Percentiles rank a stretch among this genome's conserved stretches.
Evolutionary conservation across 1,140 invertebrate genomes (phyloP).

Genomic region (Wiebesia pumilae): DNA sequence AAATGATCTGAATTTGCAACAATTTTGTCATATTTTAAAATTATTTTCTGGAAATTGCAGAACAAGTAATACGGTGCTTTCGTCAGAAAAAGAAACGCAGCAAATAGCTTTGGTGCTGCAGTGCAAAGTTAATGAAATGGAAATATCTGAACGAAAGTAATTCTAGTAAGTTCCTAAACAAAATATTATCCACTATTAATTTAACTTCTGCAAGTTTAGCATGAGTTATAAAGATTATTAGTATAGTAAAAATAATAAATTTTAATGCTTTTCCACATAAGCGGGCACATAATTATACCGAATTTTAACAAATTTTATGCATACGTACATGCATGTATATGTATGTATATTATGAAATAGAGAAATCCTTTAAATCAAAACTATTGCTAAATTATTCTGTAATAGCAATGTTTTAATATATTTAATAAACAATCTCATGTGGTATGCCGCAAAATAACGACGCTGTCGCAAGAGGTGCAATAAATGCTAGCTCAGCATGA

Average conservation of each 20-base stretch:
- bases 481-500: slow-evolving; percentile 2
- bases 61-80: background rate
- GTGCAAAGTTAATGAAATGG: slow-evolving; percentile 23
- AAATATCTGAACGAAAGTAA: slow-evolving; percentile 19
- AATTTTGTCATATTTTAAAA: background rate
- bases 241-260: too few relatives aligned
- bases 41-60: slow-evolving; percentile 10
- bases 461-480: slow-evolving; percentile 3
- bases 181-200: background rate
- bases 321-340: too few relatives aligned
- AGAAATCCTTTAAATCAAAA: background rate
- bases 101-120: background rate
- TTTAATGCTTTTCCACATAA: too few relatives aligned
- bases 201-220: background rate
- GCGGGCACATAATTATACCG: too few relatives aligned
- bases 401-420: slow-evolving; percentile 18
- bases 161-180: slow-evolving; percentile 7
- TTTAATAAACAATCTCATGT: slow-evolving; percentile 27
- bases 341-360: too few relatives aligned
- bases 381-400: background rate
- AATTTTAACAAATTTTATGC: too few relatives aligned
- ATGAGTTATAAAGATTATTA: too few relatives aligned
- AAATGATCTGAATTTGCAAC: too few relatives aligned
- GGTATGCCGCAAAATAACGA: slow-evolving; percentile 21
- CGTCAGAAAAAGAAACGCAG: slow-evolving; percentile 31